These are phyloP conservation scores for Sinhomidia bicolor DNA, from an alignment of 2,888 invertebrate species.

Conservation along the genomic window DNA sequence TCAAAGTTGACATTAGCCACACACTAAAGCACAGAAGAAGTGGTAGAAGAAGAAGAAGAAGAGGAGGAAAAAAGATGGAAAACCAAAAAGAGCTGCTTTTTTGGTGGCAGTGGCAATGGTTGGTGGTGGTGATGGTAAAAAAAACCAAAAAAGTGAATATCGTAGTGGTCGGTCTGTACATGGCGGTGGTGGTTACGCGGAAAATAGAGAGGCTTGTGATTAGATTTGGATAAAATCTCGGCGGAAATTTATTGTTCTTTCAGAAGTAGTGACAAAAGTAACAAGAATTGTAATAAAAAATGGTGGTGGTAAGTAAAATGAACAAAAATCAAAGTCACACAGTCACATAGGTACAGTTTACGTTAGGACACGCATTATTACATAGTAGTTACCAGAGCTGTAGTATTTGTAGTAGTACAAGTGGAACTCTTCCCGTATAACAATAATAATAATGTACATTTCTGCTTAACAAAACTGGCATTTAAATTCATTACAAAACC, in stretches of 20 bases:
- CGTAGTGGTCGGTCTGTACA: not conserved
- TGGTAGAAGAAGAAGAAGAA: no score
- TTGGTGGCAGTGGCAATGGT: no score
- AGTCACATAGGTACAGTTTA: no score
- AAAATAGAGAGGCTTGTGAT: not conserved
- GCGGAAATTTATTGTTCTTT: constrained; percentile 7
- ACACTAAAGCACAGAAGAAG: no score
- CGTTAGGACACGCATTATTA: no score
- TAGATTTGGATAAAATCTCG: constrained; percentile 40
- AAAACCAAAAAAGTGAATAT: not conserved
- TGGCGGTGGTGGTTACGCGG: not conserved
- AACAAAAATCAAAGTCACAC: not conserved
- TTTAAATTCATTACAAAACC: not conserved
- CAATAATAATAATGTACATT: no score
- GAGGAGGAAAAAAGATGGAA: no score
- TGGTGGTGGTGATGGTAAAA: no score
- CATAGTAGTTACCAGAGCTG: no score
- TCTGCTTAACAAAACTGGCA: not conserved
- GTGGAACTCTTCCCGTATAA: no score
- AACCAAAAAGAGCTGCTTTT: no score
- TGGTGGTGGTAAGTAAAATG: not conserved
- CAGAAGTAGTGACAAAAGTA: constrained; percentile 18
- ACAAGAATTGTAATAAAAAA: not conserved
- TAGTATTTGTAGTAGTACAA: not conserved
- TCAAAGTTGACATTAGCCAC: not conserved